Percentiles rank a stretch among this genome's conserved stretches.
Evolutionary conservation across 2,797 vertebrate genomes (phyloP).

Genomic region (Neostethus bicornis): DNA sequence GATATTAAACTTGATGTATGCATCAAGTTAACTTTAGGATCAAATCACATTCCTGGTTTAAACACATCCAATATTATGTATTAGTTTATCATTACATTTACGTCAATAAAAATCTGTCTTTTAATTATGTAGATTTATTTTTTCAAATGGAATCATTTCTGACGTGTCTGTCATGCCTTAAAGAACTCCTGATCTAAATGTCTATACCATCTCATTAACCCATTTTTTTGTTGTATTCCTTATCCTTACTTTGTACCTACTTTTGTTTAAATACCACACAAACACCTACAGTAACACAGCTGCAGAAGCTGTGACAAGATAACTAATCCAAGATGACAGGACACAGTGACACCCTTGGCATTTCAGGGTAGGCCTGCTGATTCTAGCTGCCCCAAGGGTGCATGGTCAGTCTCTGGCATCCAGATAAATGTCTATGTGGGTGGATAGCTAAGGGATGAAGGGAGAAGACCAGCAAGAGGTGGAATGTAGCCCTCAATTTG

Average conservation of each 20-base stretch:
- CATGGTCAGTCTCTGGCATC: slow-evolving; percentile 60
- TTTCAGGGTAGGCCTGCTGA: slow-evolving; percentile 73
- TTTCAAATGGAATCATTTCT: slow-evolving; percentile 10
- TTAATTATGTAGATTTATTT: slow-evolving; percentile 12
- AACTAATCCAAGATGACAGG: slow-evolving; percentile 79
- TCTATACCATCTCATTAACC: slow-evolving; percentile 29
- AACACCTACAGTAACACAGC: slow-evolving; percentile 62
- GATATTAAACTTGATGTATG: slow-evolving; percentile 28
- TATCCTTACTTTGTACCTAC: slow-evolving; percentile 27
- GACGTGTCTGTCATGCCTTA: background rate
- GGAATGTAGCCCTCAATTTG: slow-evolving; percentile 50
- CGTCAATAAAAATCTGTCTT: background rate
- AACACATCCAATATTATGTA: too few relatives aligned
- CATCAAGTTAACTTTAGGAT: slow-evolving; percentile 8
- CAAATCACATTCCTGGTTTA: slow-evolving; percentile 18
- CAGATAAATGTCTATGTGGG: slow-evolving; percentile 59
- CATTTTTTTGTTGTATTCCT: slow-evolving; percentile 38
- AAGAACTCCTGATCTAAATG: slow-evolving; percentile 5
- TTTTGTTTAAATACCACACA: slow-evolving; percentile 44
- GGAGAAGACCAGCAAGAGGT: slow-evolving; percentile 45
- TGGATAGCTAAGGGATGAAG: slow-evolving; percentile 41
- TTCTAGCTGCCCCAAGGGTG: slow-evolving; percentile 66
- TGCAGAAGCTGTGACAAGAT: slow-evolving; percentile 58
- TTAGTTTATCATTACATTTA: too few relatives aligned
- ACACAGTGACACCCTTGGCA: slow-evolving; percentile 77